A percentile compares a stretch with the other conserved stretches of the same genome.
These are phyloP conservation scores for Drosophila kohkoa DNA, from an alignment of 1,140 invertebrate species.

Conservation along the genomic window DNA sequence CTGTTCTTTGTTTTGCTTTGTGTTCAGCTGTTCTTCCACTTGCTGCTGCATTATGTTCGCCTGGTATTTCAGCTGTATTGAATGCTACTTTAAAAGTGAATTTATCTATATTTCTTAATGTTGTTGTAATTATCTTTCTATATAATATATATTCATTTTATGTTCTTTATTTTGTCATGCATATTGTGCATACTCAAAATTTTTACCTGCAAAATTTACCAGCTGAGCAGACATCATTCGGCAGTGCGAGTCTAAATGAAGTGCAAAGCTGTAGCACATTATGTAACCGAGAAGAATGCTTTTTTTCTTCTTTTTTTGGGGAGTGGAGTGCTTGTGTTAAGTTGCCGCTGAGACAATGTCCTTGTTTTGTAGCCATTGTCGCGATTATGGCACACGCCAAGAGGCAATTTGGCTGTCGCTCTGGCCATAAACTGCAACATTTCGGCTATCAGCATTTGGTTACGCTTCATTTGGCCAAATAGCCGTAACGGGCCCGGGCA, in stretches of 20 bases:
- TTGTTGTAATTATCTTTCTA: too few relatives aligned
- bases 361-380: conserved; percentile 45
- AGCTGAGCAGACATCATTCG: conserved; percentile 59
- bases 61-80: too few relatives aligned
- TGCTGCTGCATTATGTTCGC: too few relatives aligned
- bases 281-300: conserved; percentile 60
- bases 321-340: neutral
- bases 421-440: conserved; percentile 74
- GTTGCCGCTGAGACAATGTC: conserved; percentile 54
- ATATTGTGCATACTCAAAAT: too few relatives aligned
- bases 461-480: conserved; percentile 76
- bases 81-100: too few relatives aligned
- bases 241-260: conserved; percentile 59
- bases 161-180: too few relatives aligned
- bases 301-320: neutral
- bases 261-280: conserved; percentile 67
- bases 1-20: too few relatives aligned
- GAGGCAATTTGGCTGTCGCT: conserved; percentile 70
- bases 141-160: too few relatives aligned
- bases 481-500: conserved; percentile 49
- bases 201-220: too few relatives aligned
- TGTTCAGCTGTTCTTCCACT: too few relatives aligned
- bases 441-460: conserved; percentile 77
- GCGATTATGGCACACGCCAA: conserved; percentile 69
- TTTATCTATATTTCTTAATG: too few relatives aligned